Evolutionary conservation across 2,797 vertebrate genomes (phyloP), one percentile per base, ranked within the genome.

Genomic region (Fistularia commersonii): DNA sequence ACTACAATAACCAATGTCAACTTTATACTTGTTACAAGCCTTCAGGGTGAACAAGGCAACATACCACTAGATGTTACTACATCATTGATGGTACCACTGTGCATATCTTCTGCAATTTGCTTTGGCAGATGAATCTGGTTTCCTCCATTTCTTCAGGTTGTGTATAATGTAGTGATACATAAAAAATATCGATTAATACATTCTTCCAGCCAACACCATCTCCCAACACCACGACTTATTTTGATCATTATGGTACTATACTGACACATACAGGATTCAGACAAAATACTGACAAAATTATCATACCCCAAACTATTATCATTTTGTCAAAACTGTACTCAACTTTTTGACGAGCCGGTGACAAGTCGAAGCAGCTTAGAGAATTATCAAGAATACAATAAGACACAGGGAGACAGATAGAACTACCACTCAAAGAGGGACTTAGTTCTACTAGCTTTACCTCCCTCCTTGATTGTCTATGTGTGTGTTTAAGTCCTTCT

Each of bases 361-460:
- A 86, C 84, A 87, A 88, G 80, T 77, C 48, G 66, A 89, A 90
- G 80, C 78, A 84, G 86, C 86, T 88, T 88, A 89, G 64, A 72
- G 87, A 90, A 84, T 87, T 86, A 88, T 88, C 75, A 81, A 58
- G 64, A 81, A 81, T 79, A 82, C 80, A 86, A 81, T 77, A 79
- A 76, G 76, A 82, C 74, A 83, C 74, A 82, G 83, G 74, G 74
- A 79, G 77, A 82, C 67, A 47, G 79, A 80, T 81, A 74, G 70
- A 83, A 63, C 78, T 77, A 81, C 77, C 76, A 74, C 75, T 77
- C 75, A 69, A 79, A 80, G 38, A 83, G 72, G 47, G 83, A 84
- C 77, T 87, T 87, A 88, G 87, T 88, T 88, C 87, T 72, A 85
- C 76, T 81, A 82, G 84, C 83, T 87, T 88, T 83, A 74, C 71